Evolutionary conservation across 2,113 vertebrate species (phyloP).

Genomic region (Eubucco bourcierii): DNA sequence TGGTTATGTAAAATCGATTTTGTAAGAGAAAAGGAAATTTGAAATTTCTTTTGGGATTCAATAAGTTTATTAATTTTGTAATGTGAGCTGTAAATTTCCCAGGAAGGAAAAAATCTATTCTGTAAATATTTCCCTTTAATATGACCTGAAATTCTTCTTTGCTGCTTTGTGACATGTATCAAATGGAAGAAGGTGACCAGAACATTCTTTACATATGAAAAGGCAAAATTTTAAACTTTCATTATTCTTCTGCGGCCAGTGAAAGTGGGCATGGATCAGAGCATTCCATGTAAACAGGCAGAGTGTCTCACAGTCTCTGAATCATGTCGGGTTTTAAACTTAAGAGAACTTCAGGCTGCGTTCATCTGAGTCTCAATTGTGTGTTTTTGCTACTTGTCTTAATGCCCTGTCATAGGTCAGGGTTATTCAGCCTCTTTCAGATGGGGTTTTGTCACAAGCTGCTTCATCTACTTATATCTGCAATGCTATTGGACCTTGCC

Average conservation of each 20-base stretch:
- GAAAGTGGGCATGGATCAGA: not conserved
- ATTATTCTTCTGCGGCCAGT: not conserved
- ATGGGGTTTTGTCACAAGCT: not conserved
- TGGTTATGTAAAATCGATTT: slow-evolving; percentile 20
- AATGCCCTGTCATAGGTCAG: not conserved
- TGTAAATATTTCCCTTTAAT: not conserved
- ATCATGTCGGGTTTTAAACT: not conserved
- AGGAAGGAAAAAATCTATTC: slow-evolving; percentile 30
- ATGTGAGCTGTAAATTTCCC: slow-evolving; percentile 24
- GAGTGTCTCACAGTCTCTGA: not conserved
- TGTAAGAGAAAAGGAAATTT: slow-evolving; percentile 60
- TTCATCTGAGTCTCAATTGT: not conserved
- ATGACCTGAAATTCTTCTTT: not conserved
- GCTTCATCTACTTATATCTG: not conserved
- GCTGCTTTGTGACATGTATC: not conserved
- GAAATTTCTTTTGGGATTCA: slow-evolving; percentile 57
- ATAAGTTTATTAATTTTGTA: slow-evolving; percentile 50
- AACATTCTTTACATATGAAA: too few species aligned
- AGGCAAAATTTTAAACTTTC: not conserved
- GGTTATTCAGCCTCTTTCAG: not conserved
- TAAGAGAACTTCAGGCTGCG: not conserved
- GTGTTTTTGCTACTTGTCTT: accelerated
- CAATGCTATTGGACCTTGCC: not conserved
- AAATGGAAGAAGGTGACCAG: not conserved
- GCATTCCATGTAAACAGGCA: accelerated